Conservation (phyloP, 1,140 invertebrate genomes). For the Chironomus striatipennis region DNA sequence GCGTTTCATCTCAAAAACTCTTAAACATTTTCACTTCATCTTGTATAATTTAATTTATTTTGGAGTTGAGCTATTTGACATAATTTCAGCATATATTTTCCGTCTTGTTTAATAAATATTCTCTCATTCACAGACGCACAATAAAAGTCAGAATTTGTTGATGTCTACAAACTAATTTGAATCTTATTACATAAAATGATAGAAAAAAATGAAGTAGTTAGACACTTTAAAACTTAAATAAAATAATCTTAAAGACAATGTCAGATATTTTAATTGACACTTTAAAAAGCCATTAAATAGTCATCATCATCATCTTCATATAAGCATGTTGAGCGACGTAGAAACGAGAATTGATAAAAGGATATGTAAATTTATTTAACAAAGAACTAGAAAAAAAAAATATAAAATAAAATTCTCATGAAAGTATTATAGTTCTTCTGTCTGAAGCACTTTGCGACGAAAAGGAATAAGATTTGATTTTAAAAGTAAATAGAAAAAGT, state of each 20-base stretch:
- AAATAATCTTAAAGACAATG: background rate
- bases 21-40: too few species aligned
- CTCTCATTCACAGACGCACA: background rate
- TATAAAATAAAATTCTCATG: too few species aligned
- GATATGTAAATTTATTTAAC: constrained; percentile 10
- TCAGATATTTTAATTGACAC: constrained; percentile 14
- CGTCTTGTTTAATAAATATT: constrained; percentile 2
- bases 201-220: too few species aligned
- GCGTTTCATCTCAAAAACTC: too few species aligned
- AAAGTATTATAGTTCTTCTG: too few species aligned
- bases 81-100: background rate
- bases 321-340: background rate
- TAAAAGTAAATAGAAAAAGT: background rate
- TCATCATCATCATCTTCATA: background rate
- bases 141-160: background rate
- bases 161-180: background rate
- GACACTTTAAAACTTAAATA: too few species aligned
- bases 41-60: too few species aligned
- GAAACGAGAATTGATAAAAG: background rate
- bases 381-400: too few species aligned
- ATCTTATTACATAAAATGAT: background rate
- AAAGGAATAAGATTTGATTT: background rate
- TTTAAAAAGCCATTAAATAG: background rate
- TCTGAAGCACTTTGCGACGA: too few species aligned
- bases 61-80: too few species aligned